phyloP scores from a whole-genome alignment of 2,888 invertebrate genomes.

The Opisthograptis luteolata region DNA sequence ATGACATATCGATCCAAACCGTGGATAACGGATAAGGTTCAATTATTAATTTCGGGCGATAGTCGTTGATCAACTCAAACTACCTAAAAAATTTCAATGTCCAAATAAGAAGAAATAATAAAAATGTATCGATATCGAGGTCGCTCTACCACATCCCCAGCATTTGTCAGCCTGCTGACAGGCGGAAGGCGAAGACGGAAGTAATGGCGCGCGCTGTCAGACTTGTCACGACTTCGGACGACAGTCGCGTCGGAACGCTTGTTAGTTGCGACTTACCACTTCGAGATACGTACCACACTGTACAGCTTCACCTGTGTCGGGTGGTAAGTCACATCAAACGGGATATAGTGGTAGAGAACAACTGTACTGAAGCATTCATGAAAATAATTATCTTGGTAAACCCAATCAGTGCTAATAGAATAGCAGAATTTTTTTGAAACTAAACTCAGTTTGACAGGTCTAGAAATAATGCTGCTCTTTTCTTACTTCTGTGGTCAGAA shows the following conservation, averaged over 20 bases:
- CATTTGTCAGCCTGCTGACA: conserved; percentile 47
- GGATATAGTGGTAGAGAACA: neutral
- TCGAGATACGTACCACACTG: conserved; percentile 4
- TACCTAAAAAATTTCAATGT: too few species aligned
- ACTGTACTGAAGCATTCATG: too few species aligned
- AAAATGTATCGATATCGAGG: conserved; percentile 17
- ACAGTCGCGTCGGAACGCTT: conserved; percentile 33
- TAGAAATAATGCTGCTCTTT: too few species aligned
- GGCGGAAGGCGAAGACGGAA: conserved; percentile 71
- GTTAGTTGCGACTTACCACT: conserved; percentile 34
- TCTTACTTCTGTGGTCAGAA: too few species aligned
- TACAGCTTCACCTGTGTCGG: neutral
- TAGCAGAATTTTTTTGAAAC: too few species aligned
- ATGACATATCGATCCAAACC: too few species aligned
- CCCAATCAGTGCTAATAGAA: too few species aligned
- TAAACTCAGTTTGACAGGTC: too few species aligned
- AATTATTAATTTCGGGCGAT: too few species aligned
- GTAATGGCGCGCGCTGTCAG: conserved; percentile 68
- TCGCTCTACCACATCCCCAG: conserved; percentile 42
- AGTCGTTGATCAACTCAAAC: conserved; percentile 10
- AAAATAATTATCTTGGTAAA: too few species aligned
- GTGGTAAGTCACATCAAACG: neutral
- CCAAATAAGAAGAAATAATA: too few species aligned
- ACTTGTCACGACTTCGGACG: conserved; percentile 44
- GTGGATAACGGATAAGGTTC: too few species aligned